Evolutionary conservation across 2,113 vertebrate species (phyloP).

Genomic region (Dromaius novaehollandiae): DNA sequence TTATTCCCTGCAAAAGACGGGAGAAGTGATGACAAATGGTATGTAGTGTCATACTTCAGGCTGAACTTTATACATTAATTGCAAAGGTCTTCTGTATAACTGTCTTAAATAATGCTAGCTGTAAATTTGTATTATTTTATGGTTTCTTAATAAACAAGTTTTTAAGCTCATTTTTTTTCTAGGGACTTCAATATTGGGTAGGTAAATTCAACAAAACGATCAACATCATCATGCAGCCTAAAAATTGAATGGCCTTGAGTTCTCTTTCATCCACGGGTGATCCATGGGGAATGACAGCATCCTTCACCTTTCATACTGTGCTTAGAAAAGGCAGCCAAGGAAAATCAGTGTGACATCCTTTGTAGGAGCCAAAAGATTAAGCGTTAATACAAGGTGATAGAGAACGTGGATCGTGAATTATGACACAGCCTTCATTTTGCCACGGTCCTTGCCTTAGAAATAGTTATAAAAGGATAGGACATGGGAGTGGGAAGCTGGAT

Average conservation of each 20-base stretch:
- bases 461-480: background rate
- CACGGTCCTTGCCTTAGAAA: background rate
- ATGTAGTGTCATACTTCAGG: background rate
- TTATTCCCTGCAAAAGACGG: background rate
- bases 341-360: background rate
- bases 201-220: background rate
- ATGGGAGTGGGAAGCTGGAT: background rate
- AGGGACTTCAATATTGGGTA: background rate
- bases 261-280: background rate
- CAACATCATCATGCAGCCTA: background rate
- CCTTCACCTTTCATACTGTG: background rate
- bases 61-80: background rate
- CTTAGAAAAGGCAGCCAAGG: background rate
- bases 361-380: background rate
- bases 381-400: accelerated
- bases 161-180: background rate
- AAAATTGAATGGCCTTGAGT: background rate
- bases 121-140: background rate
- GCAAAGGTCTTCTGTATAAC: background rate
- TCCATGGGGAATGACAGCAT: background rate
- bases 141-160: background rate
- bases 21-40: background rate
- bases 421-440: background rate
- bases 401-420: background rate
- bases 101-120: background rate